Evolutionary conservation across 2,888 invertebrate genomes (phyloP).

Genomic region (Diaprepes abbreviatus): DNA sequence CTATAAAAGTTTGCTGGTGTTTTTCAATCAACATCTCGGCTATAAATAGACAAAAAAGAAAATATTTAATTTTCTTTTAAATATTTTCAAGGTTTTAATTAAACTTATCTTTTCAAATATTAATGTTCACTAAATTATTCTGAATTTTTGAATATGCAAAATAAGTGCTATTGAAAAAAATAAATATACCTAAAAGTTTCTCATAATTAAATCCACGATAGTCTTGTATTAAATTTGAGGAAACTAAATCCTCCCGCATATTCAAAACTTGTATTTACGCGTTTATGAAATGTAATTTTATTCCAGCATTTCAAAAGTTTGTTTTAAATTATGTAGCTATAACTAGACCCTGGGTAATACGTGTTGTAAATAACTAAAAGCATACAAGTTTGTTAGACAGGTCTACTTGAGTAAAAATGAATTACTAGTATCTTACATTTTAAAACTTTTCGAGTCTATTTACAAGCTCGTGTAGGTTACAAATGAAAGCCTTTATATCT

Average conservation of each 20-base stretch:
- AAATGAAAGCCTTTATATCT: no score
- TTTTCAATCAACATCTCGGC: no score
- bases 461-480: no score
- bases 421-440: background rate
- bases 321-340: constrained; percentile 4
- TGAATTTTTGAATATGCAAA: no score
- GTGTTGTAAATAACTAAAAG: background rate
- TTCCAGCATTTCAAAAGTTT: constrained; percentile 6
- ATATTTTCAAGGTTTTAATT: no score
- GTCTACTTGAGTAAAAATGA: background rate
- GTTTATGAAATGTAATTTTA: constrained; percentile 10
- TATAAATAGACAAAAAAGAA: no score
- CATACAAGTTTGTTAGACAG: background rate
- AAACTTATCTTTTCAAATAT: no score
- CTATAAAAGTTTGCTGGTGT: no score
- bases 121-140: no score
- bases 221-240: background rate
- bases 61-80: no score
- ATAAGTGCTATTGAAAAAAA: no score
- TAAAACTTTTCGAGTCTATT: background rate
- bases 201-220: background rate
- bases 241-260: background rate
- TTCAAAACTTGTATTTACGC: background rate
- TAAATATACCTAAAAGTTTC: constrained; percentile 1
- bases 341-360: constrained; percentile 9